Conservation (phyloP, 2,888 invertebrate species). For the Helleia helle region DNA sequence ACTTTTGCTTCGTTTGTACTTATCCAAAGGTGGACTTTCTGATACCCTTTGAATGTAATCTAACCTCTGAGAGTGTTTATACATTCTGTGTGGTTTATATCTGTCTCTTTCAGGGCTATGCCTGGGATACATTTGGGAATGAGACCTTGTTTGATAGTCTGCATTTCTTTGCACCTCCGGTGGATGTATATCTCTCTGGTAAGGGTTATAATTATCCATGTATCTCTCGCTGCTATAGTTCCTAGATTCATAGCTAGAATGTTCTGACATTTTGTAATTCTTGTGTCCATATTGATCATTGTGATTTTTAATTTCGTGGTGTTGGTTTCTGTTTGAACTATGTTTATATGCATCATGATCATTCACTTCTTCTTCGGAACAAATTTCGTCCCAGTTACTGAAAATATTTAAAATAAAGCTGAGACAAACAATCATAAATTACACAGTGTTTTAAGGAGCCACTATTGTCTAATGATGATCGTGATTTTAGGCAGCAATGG, state of each 20-base stretch:
- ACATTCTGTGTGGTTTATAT: constrained; percentile 19
- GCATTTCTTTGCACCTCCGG: too few species aligned
- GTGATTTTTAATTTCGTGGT: background rate
- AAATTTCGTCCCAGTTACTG: background rate
- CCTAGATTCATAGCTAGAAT: background rate
- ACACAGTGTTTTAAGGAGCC: too few species aligned
- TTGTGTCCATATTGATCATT: background rate
- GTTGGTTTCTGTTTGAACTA: background rate
- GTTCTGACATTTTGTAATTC: background rate
- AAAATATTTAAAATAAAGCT: background rate
- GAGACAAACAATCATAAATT: too few species aligned
- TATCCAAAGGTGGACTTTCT: constrained; percentile 38
- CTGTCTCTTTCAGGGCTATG: constrained; percentile 7
- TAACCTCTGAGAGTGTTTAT: constrained; percentile 24
- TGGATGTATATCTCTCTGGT: too few species aligned
- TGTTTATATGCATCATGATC: background rate
- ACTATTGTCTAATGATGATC: too few species aligned
- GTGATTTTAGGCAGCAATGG: too few species aligned
- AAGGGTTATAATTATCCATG: background rate
- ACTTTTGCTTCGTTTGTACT: constrained; percentile 24
- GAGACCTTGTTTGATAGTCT: background rate
- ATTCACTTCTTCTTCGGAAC: background rate
- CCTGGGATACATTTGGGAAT: constrained; percentile 5
- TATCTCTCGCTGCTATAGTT: background rate
- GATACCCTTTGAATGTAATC: constrained; percentile 30